These are phyloP conservation scores for Schlechtendalia chinensis DNA, from an alignment of 1,140 invertebrate genomes.

Conservation along the genomic window DNA sequence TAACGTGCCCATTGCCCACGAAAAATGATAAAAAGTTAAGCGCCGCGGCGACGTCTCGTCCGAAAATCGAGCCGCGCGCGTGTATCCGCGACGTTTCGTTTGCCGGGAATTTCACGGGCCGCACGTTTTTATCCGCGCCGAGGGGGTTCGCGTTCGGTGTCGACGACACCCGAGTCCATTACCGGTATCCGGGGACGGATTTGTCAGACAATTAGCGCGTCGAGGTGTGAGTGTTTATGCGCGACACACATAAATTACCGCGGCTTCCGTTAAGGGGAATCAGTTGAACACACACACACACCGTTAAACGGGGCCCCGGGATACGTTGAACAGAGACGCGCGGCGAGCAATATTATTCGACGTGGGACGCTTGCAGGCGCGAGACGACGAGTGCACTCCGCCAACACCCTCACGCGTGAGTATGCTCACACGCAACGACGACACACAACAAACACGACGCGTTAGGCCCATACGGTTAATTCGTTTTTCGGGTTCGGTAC, in stretches of 20 bases:
- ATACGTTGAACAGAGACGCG: background rate
- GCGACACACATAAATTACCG: slow-evolving; percentile 32
- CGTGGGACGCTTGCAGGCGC: too few species aligned
- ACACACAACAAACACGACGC: too few species aligned
- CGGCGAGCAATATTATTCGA: too few species aligned
- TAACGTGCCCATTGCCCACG: too few species aligned
- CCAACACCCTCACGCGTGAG: background rate
- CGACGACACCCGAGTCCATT: slow-evolving; percentile 39
- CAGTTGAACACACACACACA: slow-evolving; percentile 37
- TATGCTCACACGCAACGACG: too few species aligned
- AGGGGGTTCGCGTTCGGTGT: slow-evolving; percentile 5
- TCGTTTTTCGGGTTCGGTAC: slow-evolving; percentile 41
- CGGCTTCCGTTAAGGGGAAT: slow-evolving; percentile 17
- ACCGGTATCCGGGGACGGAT: slow-evolving; percentile 46
- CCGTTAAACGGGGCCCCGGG: slow-evolving; percentile 37
- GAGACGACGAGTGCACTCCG: slow-evolving; percentile 24
- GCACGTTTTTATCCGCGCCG: slow-evolving; percentile 14
- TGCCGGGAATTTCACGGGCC: too few species aligned
- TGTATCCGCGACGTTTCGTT: too few species aligned
- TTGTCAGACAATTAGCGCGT: slow-evolving; percentile 43
- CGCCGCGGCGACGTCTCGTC: too few species aligned
- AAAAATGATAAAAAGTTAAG: too few species aligned
- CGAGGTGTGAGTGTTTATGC: background rate
- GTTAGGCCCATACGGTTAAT: slow-evolving; percentile 8
- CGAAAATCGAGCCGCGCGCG: too few species aligned